These are phyloP conservation scores for Drosophila dunni DNA, from an alignment of 1,140 invertebrate species.

Conservation along the genomic window DNA sequence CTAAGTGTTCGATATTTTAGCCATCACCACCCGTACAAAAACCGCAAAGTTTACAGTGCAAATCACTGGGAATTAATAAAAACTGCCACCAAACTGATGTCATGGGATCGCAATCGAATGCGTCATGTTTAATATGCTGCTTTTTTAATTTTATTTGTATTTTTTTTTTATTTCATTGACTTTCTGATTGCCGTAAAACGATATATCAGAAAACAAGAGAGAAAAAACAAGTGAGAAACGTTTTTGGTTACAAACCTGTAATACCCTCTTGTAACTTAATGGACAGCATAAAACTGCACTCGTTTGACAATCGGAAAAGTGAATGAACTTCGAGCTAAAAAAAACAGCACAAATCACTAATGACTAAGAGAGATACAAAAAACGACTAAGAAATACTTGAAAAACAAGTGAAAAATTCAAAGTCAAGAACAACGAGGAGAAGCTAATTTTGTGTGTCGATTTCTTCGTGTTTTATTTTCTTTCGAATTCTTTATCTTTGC, in stretches of 20 bases:
- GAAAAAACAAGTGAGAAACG: not conserved
- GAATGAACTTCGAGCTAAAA: slow-evolving; percentile 72
- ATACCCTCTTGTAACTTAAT: not conserved
- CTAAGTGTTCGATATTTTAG: too few relatives aligned
- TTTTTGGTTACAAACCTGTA: slow-evolving; percentile 5
- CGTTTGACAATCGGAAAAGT: slow-evolving; percentile 29
- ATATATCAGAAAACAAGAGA: not conserved
- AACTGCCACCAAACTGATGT: slow-evolving; percentile 62
- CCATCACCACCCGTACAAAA: not conserved
- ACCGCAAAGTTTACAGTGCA: not conserved
- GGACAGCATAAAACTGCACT: not conserved
- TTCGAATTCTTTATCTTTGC: slow-evolving; percentile 35
- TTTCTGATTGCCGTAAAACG: not conserved
- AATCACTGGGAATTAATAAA: not conserved
- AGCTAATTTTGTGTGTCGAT: slow-evolving; percentile 62
- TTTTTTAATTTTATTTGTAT: too few relatives aligned
- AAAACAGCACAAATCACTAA: slow-evolving; percentile 41
- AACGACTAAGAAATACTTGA: slow-evolving; percentile 40
- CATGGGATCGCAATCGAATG: slow-evolving; percentile 59
- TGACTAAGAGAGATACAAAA: slow-evolving; percentile 12
- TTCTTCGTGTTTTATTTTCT: slow-evolving; percentile 15
- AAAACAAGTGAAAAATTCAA: slow-evolving; percentile 53
- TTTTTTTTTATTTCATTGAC: not conserved
- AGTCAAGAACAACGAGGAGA: slow-evolving; percentile 75
- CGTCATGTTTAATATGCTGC: slow-evolving; percentile 46